These are phyloP conservation scores for Oasisia sp. DNA, from an alignment of 2,888 invertebrate species.

Conservation along the genomic window DNA sequence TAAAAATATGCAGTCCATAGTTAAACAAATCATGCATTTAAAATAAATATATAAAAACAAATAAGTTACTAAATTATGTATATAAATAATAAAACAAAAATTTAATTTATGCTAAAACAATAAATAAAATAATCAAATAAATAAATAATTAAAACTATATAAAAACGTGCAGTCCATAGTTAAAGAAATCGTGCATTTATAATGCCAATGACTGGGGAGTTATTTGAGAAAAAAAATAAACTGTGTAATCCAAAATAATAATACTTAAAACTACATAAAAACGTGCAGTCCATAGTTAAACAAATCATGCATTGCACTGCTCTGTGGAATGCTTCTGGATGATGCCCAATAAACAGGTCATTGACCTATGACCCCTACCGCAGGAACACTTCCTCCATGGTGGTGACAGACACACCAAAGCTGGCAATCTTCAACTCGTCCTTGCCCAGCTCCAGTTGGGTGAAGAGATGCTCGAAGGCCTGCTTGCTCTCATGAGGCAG, in stretches of 20 bases:
- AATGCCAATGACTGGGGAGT: neutral
- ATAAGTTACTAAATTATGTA: no score
- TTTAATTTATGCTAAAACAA: no score
- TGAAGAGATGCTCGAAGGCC: constrained; percentile 55
- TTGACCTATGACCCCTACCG: constrained; percentile 46
- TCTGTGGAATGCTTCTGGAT: neutral
- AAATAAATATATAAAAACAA: no score
- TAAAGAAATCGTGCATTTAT: neutral
- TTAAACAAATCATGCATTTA: neutral
- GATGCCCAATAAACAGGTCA: neutral
- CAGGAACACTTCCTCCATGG: constrained; percentile 83
- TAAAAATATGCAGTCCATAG: no score
- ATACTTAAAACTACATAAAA: no score
- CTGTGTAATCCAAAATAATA: no score
- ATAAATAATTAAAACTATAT: no score
- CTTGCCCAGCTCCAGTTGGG: constrained; percentile 50
- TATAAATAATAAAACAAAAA: no score
- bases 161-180: no score
- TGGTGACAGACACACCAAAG: constrained; percentile 86
- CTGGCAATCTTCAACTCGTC: constrained; percentile 75
- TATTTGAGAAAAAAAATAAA: no score
- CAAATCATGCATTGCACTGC: neutral
- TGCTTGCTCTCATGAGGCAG: constrained; percentile 57
- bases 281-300: no score
- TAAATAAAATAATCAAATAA: no score